Conservation (phyloP, 2,797 vertebrate genomes). For the Meriones psammophilus region DNA sequence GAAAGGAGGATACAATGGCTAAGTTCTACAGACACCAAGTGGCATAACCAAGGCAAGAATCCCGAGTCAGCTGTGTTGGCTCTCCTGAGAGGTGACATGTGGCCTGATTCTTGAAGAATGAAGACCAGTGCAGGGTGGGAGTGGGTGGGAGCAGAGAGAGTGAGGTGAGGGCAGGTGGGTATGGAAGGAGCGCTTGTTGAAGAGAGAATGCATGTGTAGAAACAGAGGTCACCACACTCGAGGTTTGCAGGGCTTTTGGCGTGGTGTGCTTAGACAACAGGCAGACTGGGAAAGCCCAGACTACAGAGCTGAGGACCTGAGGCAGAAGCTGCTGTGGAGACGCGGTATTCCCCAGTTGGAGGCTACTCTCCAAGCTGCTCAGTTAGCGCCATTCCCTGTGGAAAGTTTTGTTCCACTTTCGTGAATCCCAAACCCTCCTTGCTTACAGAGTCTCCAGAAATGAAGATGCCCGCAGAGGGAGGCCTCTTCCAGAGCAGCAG, state of each 20-base stretch:
- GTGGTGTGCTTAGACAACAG: too few species aligned
- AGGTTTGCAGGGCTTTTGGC: neutral
- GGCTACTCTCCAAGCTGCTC: too few species aligned
- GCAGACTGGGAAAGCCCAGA: fast-evolving
- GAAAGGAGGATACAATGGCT: neutral
- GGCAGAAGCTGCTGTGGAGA: fast-evolving
- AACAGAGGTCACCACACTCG: too few species aligned
- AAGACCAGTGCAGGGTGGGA: too few species aligned
- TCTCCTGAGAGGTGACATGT: neutral
- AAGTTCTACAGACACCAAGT: neutral
- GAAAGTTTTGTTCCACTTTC: neutral
- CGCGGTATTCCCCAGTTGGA: fast-evolving
- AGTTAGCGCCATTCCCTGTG: neutral
- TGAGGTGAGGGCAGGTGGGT: fast-evolving
- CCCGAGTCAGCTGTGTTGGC: neutral
- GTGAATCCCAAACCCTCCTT: neutral
- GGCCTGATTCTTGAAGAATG: neutral
- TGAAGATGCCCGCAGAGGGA: neutral
- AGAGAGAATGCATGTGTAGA: neutral
- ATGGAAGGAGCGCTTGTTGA: fast-evolving
- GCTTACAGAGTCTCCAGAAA: neutral
- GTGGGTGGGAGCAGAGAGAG: too few species aligned
- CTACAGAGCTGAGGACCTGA: too few species aligned
- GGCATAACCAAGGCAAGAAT: neutral
- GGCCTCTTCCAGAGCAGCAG: neutral